Evolutionary conservation across 2,113 vertebrate species (phyloP).

Genomic region (Oryzias celebensis): DNA sequence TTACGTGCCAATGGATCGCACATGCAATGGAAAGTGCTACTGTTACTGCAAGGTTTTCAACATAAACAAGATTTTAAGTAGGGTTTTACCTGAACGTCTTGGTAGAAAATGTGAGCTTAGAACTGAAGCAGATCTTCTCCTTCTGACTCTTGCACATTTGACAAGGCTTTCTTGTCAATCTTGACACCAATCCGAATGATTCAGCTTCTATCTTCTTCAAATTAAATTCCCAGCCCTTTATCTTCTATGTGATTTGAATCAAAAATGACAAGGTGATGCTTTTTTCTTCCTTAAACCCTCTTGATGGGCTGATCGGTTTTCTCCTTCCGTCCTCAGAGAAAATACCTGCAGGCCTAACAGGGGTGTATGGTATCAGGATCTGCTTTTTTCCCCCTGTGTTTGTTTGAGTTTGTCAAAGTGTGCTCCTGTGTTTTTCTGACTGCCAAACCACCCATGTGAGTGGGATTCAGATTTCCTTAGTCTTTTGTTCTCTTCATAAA

Average conservation of each 20-base stretch:
- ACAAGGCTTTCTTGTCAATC: constrained; percentile 20
- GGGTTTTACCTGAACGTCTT: constrained; percentile 1
- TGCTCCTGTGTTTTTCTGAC: constrained; percentile 39
- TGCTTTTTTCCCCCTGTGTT: constrained; percentile 71
- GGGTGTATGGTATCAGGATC: constrained; percentile 60
- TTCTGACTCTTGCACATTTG: constrained; percentile 11
- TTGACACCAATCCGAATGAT: constrained; percentile 44
- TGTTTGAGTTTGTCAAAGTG: constrained; percentile 77
- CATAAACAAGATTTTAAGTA: background rate
- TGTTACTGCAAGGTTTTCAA: background rate
- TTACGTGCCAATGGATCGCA: constrained; percentile 18
- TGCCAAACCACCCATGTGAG: constrained; percentile 12
- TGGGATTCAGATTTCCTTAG: constrained; percentile 37
- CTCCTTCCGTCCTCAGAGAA: constrained; percentile 19
- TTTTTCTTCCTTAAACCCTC: constrained; percentile 39
- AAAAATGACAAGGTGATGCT: constrained; percentile 52
- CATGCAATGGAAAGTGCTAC: background rate
- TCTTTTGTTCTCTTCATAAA: constrained; percentile 65
- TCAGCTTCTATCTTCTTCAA: constrained; percentile 60
- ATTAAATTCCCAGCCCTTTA: constrained; percentile 61
- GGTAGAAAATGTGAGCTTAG: constrained; percentile 20
- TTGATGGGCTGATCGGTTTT: constrained; percentile 21
- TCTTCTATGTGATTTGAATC: constrained; percentile 48
- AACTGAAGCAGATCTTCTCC: background rate
- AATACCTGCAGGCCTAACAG: constrained; percentile 30